Percentiles rank a stretch among this genome's conserved stretches.
These are phyloP conservation scores for Trialeurodes vaporariorum DNA, from an alignment of 1,140 invertebrate species.

Conservation along the genomic window DNA sequence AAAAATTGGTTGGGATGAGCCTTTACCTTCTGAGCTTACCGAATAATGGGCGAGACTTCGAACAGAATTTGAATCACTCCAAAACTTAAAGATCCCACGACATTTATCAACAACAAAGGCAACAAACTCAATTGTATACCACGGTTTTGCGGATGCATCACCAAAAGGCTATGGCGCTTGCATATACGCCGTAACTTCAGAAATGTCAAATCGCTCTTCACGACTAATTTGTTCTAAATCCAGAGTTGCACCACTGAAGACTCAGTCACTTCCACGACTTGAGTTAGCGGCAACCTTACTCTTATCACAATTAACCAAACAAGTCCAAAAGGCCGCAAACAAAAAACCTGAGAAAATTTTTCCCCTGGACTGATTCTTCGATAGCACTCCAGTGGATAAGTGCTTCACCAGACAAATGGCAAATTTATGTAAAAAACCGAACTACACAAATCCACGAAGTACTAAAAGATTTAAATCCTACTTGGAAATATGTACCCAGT, in stretches of 20 bases:
- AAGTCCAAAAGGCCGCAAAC: constrained; percentile 14
- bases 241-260: constrained; percentile 29
- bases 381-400: constrained; percentile 18
- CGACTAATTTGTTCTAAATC: constrained; percentile 29
- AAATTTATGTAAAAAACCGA: constrained; percentile 28
- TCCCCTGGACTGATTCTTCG: constrained; percentile 22
- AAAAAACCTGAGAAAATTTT: not conserved
- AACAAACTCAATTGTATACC: not conserved
- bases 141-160: constrained; percentile 29
- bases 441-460: constrained; percentile 28
- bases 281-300: constrained; percentile 29
- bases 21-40: constrained; percentile 17
- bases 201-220: not conserved
- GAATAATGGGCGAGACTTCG: not conserved
- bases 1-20: constrained; percentile 31
- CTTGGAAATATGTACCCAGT: constrained; percentile 26
- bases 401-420: constrained; percentile 11
- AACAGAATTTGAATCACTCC: not conserved
- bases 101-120: not conserved
- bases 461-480: constrained; percentile 3
- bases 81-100: constrained; percentile 5
- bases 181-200: constrained; percentile 17
- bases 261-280: constrained; percentile 26
- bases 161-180: constrained; percentile 26
- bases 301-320: constrained; percentile 21